A percentile compares a stretch with the other conserved stretches of the same genome.
phyloP scores from a whole-genome alignment of 2,797 vertebrate species.

The Lerista edwardsae region DNA sequence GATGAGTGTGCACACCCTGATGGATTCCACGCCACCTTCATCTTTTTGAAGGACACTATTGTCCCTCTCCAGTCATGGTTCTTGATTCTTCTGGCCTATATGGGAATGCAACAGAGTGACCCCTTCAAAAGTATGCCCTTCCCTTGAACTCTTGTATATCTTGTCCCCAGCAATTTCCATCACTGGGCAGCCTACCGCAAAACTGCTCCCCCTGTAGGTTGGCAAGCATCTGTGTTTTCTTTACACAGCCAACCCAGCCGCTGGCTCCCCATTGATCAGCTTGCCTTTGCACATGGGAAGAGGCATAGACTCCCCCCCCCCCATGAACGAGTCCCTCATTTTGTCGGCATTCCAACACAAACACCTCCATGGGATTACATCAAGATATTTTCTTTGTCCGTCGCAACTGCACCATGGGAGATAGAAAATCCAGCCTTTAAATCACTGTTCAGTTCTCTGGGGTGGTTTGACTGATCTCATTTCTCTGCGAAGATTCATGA shows the following conservation, averaged over 20 bases:
- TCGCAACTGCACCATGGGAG: constrained; percentile 55
- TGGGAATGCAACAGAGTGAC: constrained; percentile 31
- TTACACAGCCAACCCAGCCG: constrained; percentile 63
- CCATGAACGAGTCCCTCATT: constrained; percentile 67
- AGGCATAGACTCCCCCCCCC: too few species aligned
- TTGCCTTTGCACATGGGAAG: constrained; percentile 73
- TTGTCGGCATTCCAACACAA: constrained; percentile 73
- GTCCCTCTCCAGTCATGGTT: neutral
- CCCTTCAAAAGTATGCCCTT: constrained; percentile 18
- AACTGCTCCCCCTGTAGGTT: constrained; percentile 67
- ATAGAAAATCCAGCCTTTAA: constrained; percentile 68
- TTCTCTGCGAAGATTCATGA: constrained; percentile 54
- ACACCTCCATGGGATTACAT: constrained; percentile 67
- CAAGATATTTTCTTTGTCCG: constrained; percentile 74
- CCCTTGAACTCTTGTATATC: constrained; percentile 49
- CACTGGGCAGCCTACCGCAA: constrained; percentile 59
- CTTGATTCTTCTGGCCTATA: neutral
- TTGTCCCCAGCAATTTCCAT: constrained; percentile 54
- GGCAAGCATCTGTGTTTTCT: constrained; percentile 65
- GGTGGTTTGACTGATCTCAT: constrained; percentile 49
- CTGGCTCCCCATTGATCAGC: constrained; percentile 61
- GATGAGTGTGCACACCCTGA: neutral
- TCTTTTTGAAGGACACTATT: neutral
- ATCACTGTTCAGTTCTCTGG: constrained; percentile 56
- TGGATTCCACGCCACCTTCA: neutral